Percentiles rank a stretch among this genome's conserved stretches.
Evolutionary conservation across 2,113 vertebrate genomes (phyloP).

Genomic region (Setophaga coronata): DNA sequence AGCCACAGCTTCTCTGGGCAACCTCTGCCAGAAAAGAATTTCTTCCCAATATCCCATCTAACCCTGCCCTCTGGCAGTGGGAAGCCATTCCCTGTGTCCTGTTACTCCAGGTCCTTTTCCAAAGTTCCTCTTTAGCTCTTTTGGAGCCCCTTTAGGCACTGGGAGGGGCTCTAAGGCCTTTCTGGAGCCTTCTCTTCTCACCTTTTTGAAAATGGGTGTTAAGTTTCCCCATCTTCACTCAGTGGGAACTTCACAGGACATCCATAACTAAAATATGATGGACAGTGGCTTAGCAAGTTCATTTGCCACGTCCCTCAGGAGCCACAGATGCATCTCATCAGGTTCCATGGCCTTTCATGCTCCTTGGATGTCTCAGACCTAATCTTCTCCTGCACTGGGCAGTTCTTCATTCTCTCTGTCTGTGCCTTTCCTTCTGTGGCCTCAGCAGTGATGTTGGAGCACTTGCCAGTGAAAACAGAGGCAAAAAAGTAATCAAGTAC

Average conservation of each 20-base stretch:
- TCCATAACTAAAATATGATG: fast-evolving
- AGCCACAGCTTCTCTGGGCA: not conserved
- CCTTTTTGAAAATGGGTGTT: not conserved
- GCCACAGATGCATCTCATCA: not conserved
- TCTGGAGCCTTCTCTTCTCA: not conserved
- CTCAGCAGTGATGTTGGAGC: not conserved
- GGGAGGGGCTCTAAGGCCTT: not conserved
- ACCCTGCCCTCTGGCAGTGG: not conserved
- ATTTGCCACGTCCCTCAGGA: not conserved
- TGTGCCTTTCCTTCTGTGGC: not conserved
- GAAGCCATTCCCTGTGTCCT: not conserved
- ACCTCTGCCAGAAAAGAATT: fast-evolving
- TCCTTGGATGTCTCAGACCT: not conserved
- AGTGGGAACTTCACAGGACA: not conserved
- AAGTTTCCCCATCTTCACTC: not conserved
- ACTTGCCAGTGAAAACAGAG: not conserved
- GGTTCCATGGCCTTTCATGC: not conserved
- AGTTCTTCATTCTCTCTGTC: not conserved
- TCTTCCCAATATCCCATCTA: not conserved
- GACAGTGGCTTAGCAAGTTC: not conserved
- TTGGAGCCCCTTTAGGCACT: not conserved
- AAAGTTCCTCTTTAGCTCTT: not conserved
- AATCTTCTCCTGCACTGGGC: not conserved
- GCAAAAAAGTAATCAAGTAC: fast-evolving
- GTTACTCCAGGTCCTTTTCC: no score